Percentiles rank a stretch among this genome's conserved stretches.
phyloP scores from a whole-genome alignment of 2,113 vertebrate genomes.

The Caloenas nicobarica region DNA sequence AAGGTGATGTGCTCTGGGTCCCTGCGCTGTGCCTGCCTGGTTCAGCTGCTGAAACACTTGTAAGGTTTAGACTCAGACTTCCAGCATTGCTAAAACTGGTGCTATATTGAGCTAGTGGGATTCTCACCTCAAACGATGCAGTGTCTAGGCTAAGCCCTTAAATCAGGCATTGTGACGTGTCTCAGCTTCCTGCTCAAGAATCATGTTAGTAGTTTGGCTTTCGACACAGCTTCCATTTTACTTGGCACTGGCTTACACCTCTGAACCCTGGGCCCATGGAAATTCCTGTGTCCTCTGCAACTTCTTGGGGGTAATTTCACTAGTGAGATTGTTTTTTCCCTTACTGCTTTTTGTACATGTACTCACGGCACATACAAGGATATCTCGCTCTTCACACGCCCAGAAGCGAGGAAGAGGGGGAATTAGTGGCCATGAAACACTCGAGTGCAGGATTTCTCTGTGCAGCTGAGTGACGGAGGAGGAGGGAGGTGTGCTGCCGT shows the following conservation, averaged over 20 bases:
- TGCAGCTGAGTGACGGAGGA: not conserved
- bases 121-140: not conserved
- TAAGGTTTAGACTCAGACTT: not conserved
- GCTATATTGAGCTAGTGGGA: not conserved
- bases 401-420: not conserved
- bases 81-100: not conserved
- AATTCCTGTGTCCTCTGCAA: not conserved
- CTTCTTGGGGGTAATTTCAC: not conserved
- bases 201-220: not conserved
- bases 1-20: accelerated
- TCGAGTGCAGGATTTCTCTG: accelerated
- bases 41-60: too few species aligned
- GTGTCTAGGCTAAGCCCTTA: not conserved
- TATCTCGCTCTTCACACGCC: not conserved
- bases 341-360: accelerated
- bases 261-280: not conserved
- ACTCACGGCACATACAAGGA: not conserved
- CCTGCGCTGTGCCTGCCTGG: too few species aligned
- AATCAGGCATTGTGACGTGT: accelerated
- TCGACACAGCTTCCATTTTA: not conserved
- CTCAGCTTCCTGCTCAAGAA: not conserved
- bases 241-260: not conserved
- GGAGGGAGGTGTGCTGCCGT: not conserved
- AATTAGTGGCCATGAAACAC: too few species aligned
- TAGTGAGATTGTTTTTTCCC: not conserved